Evolutionary conservation across 2,888 invertebrate species (phyloP).

Genomic region (Chaitophorus viminalis): DNA sequence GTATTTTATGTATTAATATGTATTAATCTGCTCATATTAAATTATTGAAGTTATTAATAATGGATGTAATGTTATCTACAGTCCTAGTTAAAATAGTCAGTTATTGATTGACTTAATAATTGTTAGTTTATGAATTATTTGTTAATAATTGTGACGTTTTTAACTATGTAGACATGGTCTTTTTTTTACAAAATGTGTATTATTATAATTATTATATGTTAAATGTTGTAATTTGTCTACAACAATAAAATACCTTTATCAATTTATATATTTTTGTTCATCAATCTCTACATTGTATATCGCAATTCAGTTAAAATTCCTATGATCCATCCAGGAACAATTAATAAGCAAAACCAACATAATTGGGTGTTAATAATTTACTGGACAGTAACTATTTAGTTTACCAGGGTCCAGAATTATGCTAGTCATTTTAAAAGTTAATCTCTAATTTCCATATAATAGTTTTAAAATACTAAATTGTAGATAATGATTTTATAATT

Average conservation of each 20-base stretch:
- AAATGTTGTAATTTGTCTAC: slow-evolving; percentile 42
- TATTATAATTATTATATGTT: slow-evolving; percentile 52
- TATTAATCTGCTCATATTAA: slow-evolving; percentile 47
- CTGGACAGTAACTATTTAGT: no score
- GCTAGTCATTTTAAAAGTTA: no score
- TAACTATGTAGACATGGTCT: slow-evolving; percentile 41
- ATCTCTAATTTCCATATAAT: no score
- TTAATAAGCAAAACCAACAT: no score
- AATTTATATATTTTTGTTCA: not conserved
- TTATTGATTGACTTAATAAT: slow-evolving; percentile 44
- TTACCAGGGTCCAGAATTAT: no score
- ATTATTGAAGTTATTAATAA: slow-evolving; percentile 38
- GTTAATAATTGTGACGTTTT: slow-evolving; percentile 41
- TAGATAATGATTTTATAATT: no score
- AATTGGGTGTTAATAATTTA: no score
- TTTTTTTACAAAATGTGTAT: slow-evolving; percentile 35
- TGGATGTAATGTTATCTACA: slow-evolving; percentile 3
- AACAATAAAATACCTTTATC: slow-evolving; percentile 46
- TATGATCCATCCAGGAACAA: no score
- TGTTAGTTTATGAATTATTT: slow-evolving; percentile 55
- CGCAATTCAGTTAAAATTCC: no score
- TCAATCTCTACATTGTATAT: no score
- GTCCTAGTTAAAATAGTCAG: not conserved
- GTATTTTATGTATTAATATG: slow-evolving; percentile 16
- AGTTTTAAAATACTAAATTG: no score